These are phyloP conservation scores for Eurytoma californica DNA, from an alignment of 2,888 invertebrate genomes.

Conservation along the genomic window DNA sequence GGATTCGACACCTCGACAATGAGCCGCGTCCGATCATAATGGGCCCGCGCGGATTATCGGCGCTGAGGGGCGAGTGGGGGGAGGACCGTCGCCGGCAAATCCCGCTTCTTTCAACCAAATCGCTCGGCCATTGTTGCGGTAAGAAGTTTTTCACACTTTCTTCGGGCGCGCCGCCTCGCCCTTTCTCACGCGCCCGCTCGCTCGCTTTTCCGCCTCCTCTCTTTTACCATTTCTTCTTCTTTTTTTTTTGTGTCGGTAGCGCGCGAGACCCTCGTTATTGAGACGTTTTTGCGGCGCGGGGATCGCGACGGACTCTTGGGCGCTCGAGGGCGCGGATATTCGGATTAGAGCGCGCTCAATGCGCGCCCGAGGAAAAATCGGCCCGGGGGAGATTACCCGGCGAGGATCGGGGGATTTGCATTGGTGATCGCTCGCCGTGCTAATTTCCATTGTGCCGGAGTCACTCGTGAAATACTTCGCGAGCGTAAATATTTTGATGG, in stretches of 20 bases:
- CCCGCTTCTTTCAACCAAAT: conserved; percentile 67
- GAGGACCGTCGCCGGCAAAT: conserved; percentile 70
- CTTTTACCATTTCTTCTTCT: not conserved
- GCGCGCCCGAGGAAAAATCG: not conserved
- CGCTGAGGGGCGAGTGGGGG: conserved; percentile 66
- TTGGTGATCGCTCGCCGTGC: conserved; percentile 8
- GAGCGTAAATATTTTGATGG: conserved; percentile 15
- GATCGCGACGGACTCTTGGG: conserved; percentile 66
- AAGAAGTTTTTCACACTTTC: conserved; percentile 68
- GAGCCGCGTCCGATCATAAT: conserved; percentile 67
- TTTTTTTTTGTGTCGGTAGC: not conserved
- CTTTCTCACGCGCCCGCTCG: conserved; percentile 33
- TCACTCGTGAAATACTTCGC: conserved; percentile 18
- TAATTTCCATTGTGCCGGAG: conserved; percentile 46
- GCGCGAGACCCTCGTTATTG: not conserved
- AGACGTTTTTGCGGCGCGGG: conserved; percentile 45
- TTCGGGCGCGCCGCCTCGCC: conserved; percentile 39
- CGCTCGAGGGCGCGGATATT: conserved; percentile 64
- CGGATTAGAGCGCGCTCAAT: not conserved
- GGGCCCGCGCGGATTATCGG: conserved; percentile 58
- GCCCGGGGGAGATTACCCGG: not conserved
- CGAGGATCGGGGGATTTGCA: conserved; percentile 20
- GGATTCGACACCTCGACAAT: conserved; percentile 74
- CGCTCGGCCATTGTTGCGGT: conserved; percentile 71
- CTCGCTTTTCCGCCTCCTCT: not conserved